Evolutionary conservation across 1,140 invertebrate genomes (phyloP), one percentile per base, ranked within the genome.

Genomic region (Holotrichia oblita): DNA sequence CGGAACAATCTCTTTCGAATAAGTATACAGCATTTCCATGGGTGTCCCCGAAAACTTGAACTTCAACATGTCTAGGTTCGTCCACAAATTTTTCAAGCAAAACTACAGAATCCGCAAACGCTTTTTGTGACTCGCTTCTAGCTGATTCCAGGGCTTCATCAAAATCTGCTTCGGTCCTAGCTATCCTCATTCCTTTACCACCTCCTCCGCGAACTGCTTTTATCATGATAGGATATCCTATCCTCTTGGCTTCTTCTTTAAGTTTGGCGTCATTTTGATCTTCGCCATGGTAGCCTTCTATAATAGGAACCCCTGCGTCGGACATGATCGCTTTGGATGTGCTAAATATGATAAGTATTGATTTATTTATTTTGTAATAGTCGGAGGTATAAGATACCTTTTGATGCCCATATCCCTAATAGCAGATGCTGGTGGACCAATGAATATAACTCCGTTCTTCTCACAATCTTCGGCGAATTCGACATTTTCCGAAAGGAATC

Each of bases 351-450:
- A 34, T 34, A 4, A 34, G 2, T 34, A 42, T n/a, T 55, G 0
- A n/a, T 7, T 55, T 55, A n/a, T n/a, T 55, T 55, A 3, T 55
- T 55, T 14, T 17, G 17, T 3, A 24, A 72, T n/a, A 72, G 3
- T 72, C 14, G 10, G 64, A 72, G 22, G 2, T 55, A 55, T 7
- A 10, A 17, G 17, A 4, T 64, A 94, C 93, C 93, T 98, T 90
- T 99, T 99, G 59, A 99, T 98, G 73, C 98, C 98, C 98, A 99
- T 99, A 86, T 98, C 96, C 83, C 95, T 91, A 79, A 99, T 99
- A 6, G 98, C 98, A 69, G 91, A 90, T 40, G 97, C 90, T 48
- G 98, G 96, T 40, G 98, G 98, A 0, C 97, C 97, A 85, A 99
- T 95, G 85, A 99, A 99, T 80, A 96, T 94, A 2, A 99, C 86